Conservation (phyloP, 2,797 vertebrate genomes). For the Carcharodon carcharias region DNA sequence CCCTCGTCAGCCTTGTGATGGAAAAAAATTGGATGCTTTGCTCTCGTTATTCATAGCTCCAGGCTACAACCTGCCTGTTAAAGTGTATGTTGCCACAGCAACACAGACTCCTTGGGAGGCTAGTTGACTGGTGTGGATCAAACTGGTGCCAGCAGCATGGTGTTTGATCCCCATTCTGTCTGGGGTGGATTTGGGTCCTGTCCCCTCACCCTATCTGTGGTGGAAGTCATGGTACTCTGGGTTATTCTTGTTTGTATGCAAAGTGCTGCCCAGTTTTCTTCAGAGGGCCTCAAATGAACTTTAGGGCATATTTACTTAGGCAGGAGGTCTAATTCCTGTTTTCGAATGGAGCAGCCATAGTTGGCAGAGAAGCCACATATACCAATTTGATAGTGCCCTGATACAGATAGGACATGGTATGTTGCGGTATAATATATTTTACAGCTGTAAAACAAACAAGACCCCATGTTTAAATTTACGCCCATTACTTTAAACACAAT, state of each 20-base stretch:
- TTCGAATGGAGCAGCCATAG: not conserved
- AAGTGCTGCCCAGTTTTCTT: not conserved
- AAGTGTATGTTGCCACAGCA: no score
- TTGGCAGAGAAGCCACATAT: not conserved
- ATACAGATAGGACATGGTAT: not conserved
- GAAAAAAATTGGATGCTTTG: no score
- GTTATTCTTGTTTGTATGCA: not conserved
- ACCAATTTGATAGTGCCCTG: not conserved
- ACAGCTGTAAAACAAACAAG: not conserved
- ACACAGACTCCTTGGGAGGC: no score
- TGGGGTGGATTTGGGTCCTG: no score
- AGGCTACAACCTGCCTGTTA: no score
- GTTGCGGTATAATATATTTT: not conserved
- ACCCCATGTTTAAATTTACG: not conserved
- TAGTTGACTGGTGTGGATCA: no score
- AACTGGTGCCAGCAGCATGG: no score
- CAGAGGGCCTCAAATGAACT: not conserved
- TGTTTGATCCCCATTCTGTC: no score
- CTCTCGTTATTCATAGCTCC: no score
- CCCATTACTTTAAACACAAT: not conserved
- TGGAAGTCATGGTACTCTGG: no score
- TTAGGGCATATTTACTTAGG: not conserved
- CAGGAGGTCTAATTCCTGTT: not conserved
- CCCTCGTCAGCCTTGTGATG: no score
- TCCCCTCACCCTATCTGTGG: no score